Base-by-base conservation (phyloP, 64 coral and sea anemone species). In the Actinia tenebrosa region DNA sequence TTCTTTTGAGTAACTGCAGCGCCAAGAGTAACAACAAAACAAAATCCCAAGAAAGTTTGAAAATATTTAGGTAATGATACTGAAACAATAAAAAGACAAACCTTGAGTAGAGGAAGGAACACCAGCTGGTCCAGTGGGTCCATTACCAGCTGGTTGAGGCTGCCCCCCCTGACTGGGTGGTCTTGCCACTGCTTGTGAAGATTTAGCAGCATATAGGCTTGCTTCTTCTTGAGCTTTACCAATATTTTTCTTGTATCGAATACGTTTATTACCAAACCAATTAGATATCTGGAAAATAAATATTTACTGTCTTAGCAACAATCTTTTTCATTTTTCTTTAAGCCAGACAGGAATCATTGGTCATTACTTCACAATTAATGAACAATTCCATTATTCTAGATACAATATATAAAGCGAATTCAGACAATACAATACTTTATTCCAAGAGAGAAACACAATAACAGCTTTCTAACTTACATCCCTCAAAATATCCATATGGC, bases 261-360 rank as follows among this genome's bases (percentile, higher is more conserved):
- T 98, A 90, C 96, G 87, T 53, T 98, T 98, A 68, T 98, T 98
- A 19, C 96, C 96, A 92, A 98, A 98, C 96, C 96, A 98, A 64
- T 98, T 98, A 56, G 96, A 98, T 44, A 98, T 94, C 96, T 98
- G 60, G 27, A 82, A 68, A 3, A 15, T 27, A 30, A 43, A 23
- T n/a, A n/a, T 7, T 0, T 14, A 66, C 0, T 2, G 10, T 66
- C 1, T 66, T 66, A 66, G 63, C 0, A n/a, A 66, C 1, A 20
- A 66, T 1, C 3, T 4, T 17, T 66, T 22, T 66, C 56, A 11
- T 58, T 58, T 66, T 66, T 66, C 63, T 66, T 19, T 66, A 22
- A 58, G 5, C 56, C 2, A 58, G 15, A 16, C 0, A n/a, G 18
- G 5, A 13, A n/a, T 66, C 47, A 50, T 66, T 66, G 20, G 63